Evolutionary conservation across 2,113 vertebrate species (phyloP).

Genomic region (Jacana jacana): DNA sequence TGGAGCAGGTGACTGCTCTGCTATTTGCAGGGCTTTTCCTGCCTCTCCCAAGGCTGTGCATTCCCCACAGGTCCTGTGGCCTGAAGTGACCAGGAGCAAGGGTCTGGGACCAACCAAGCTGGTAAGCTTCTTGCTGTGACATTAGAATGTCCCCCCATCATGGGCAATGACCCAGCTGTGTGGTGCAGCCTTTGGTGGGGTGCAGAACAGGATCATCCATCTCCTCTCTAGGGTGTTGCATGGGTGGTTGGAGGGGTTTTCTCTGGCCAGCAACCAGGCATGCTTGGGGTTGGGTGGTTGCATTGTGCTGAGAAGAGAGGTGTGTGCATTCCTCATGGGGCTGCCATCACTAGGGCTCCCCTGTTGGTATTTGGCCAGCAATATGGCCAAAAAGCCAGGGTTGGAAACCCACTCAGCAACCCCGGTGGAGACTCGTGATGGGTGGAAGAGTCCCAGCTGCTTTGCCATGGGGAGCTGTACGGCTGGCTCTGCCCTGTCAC

Average conservation of each 20-base stretch:
- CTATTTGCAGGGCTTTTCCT: neutral
- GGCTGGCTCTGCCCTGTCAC: neutral
- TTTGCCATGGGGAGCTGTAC: neutral
- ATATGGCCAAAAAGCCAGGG: too few species aligned
- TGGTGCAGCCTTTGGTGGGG: neutral
- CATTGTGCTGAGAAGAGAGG: neutral
- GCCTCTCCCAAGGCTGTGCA: neutral
- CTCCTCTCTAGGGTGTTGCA: neutral
- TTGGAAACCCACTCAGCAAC: neutral
- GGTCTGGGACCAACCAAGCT: neutral
- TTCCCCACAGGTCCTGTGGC: neutral
- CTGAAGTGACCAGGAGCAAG: neutral
- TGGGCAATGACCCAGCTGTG: neutral
- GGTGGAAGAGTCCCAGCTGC: neutral
- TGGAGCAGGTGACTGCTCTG: neutral
- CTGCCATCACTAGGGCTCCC: neutral
- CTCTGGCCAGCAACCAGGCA: neutral
- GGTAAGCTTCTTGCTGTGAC: constrained; percentile 27
- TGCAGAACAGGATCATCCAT: neutral
- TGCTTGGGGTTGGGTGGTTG: neutral
- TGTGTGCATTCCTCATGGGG: neutral
- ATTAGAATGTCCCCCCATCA: neutral
- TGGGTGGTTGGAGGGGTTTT: neutral
- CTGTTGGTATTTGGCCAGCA: neutral
- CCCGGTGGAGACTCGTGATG: rapidly evolving